A percentile compares a stretch with the other conserved stretches of the same genome.
Conservation (phyloP, 2,797 vertebrate genomes). For the Myiotriccus ornatus region DNA sequence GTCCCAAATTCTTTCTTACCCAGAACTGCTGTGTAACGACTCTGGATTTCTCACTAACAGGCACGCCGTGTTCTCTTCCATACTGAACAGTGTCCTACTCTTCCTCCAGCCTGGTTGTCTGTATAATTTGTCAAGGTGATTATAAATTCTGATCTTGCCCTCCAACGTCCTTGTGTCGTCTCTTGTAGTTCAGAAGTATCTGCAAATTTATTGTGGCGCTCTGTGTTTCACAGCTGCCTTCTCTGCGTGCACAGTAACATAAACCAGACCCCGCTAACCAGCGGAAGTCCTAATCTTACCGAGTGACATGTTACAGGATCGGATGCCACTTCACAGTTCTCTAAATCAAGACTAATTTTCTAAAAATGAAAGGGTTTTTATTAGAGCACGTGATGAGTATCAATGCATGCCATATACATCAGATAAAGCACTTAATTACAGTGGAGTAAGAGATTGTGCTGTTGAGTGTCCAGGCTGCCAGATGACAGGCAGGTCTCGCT, state of each 20-base stretch:
- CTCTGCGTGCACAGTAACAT: neutral
- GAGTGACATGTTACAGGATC: neutral
- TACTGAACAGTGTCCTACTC: neutral
- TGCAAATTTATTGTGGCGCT: neutral
- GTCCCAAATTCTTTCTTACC: neutral
- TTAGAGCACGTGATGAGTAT: neutral
- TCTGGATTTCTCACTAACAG: neutral
- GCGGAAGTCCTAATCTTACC: neutral
- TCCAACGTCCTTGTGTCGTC: neutral
- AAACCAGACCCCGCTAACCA: neutral
- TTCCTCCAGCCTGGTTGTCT: neutral
- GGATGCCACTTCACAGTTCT: neutral
- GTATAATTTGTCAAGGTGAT: neutral
- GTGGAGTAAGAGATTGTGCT: neutral
- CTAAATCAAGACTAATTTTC: neutral
- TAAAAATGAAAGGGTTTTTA: neutral
- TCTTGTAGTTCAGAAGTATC: neutral
- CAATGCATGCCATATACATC: fast-evolving
- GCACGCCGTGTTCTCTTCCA: neutral
- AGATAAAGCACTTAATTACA: neutral
- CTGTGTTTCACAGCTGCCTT: neutral
- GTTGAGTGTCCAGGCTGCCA: neutral
- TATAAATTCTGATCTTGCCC: neutral
- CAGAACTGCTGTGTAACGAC: neutral
- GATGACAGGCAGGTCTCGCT: neutral